Evolutionary conservation across 2,113 vertebrate species (phyloP).

Genomic region (Xyrauchen texanus): DNA sequence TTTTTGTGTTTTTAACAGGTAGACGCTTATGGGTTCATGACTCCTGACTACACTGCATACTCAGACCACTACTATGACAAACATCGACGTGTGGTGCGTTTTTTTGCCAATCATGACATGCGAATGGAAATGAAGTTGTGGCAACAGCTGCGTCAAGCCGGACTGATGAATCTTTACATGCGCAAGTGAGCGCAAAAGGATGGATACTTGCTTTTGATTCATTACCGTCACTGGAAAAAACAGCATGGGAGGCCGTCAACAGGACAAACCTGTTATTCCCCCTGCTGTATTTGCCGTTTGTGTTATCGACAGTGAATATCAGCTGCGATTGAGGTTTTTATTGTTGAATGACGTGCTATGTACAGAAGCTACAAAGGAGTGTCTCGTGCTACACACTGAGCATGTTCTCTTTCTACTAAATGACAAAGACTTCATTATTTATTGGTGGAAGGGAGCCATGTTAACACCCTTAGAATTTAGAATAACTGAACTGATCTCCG

Average conservation of each 20-base stretch:
- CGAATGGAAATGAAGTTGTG: slow-evolving; percentile 72
- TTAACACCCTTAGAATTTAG: background rate
- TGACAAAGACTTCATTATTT: no score
- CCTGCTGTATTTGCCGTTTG: background rate
- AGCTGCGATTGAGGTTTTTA: background rate
- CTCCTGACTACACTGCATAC: slow-evolving; percentile 70
- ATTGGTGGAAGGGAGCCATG: background rate
- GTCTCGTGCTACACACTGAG: no score
- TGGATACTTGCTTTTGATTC: background rate
- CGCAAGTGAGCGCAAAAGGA: slow-evolving; percentile 26
- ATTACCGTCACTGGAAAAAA: background rate
- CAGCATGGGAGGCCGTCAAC: background rate
- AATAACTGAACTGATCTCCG: background rate
- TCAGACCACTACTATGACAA: slow-evolving; percentile 79
- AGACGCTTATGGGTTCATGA: slow-evolving; percentile 81
- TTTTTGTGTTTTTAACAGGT: slow-evolving; percentile 64
- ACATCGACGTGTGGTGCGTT: slow-evolving; percentile 50
- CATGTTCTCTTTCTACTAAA: no score
- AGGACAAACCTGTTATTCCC: background rate
- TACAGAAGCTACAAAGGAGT: no score
- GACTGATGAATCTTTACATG: slow-evolving; percentile 75
- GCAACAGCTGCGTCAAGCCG: slow-evolving; percentile 70
- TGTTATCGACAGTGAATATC: background rate
- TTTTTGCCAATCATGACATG: slow-evolving; percentile 78
- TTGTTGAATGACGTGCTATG: background rate